These are phyloP conservation scores for Drosophila niveifrons DNA, from an alignment of 2,888 invertebrate genomes.

Conservation along the genomic window DNA sequence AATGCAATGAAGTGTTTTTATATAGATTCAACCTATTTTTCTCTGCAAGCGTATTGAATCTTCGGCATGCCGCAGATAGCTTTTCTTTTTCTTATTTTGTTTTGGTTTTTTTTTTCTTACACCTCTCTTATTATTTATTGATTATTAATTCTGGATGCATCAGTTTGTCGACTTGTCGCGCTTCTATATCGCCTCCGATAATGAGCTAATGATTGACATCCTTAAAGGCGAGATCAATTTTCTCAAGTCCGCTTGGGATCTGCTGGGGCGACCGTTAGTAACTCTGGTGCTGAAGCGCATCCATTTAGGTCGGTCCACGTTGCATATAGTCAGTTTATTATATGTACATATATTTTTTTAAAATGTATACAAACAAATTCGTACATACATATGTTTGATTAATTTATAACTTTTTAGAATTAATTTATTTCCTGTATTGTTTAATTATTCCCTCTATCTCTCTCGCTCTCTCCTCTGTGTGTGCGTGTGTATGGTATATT, in stretches of 20 bases:
- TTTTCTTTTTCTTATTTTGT: constrained; percentile 27
- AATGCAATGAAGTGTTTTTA: too few species aligned
- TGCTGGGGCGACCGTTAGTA: constrained; percentile 98
- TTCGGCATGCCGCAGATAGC: constrained; percentile 1
- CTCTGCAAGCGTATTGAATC: background rate
- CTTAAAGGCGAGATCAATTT: constrained; percentile 99
- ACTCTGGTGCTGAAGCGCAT: constrained; percentile 95
- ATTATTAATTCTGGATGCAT: constrained; percentile 73
- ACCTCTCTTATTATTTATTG: constrained; percentile 53
- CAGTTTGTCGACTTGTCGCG: constrained; percentile 99
- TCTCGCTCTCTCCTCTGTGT: too few species aligned
- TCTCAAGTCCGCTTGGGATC: constrained; percentile 99
- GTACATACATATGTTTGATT: constrained; percentile 21
- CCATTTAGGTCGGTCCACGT: constrained; percentile 91
- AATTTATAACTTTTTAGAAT: background rate
- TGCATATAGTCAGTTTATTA: constrained; percentile 6
- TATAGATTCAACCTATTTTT: background rate
- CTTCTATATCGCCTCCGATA: constrained; percentile 99
- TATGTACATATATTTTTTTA: background rate
- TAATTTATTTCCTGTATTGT: constrained; percentile 21
- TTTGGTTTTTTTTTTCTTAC: constrained; percentile 27
- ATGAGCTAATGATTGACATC: constrained; percentile 98
- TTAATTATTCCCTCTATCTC: constrained; percentile 2
- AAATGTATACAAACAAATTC: constrained; percentile 1
- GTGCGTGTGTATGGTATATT: constrained; percentile 23